A percentile compares a stretch with the other conserved stretches of the same genome.
Evolutionary conservation across 2,797 vertebrate genomes (phyloP).

Genomic region (Pangasius mekongensis): DNA sequence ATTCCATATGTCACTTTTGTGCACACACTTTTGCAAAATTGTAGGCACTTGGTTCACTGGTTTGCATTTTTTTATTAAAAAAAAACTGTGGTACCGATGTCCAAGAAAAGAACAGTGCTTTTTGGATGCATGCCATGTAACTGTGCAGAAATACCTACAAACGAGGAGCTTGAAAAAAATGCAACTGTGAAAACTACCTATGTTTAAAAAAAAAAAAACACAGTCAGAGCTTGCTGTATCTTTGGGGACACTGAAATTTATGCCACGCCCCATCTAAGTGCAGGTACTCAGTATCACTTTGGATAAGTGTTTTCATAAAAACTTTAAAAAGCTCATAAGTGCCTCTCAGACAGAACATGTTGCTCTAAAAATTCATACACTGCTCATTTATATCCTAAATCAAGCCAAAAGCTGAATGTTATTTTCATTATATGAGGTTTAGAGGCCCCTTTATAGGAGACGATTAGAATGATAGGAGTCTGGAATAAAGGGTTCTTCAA

Average conservation of each 20-base stretch:
- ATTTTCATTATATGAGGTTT: slow-evolving; percentile 43
- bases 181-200: background rate
- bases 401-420: slow-evolving; percentile 32
- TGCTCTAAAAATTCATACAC: slow-evolving; percentile 37
- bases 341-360: slow-evolving; percentile 34
- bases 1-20: background rate
- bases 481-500: slow-evolving; percentile 12
- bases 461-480: slow-evolving; percentile 43
- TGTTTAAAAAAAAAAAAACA: background rate
- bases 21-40: background rate
- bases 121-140: background rate
- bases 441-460: slow-evolving; percentile 45
- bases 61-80: background rate
- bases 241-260: background rate
- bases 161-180: background rate
- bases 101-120: background rate
- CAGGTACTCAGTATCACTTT: slow-evolving; percentile 22
- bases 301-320: slow-evolving; percentile 21
- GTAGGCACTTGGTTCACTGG: background rate
- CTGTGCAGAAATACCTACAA: background rate
- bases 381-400: slow-evolving; percentile 48
- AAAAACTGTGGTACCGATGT: background rate
- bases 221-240: background rate
- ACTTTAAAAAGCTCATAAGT: slow-evolving; percentile 42
- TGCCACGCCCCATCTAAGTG: slow-evolving; percentile 4